phyloP scores from a whole-genome alignment of 2,888 invertebrate species.

The Aquatica leii region DNA sequence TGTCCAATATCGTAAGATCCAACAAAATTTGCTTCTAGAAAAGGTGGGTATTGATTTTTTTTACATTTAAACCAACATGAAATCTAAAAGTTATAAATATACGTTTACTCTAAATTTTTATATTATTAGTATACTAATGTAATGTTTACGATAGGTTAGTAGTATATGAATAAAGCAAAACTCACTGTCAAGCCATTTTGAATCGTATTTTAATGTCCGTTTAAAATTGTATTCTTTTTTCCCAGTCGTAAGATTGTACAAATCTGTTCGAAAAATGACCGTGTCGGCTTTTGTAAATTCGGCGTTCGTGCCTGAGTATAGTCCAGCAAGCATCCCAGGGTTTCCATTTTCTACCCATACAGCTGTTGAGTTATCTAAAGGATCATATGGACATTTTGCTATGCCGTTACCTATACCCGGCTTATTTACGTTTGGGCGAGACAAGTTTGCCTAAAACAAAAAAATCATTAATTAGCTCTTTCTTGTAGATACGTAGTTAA shows the following conservation, averaged over 20 bases:
- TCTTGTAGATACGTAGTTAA: too few species aligned
- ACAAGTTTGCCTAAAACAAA: conserved; percentile 81
- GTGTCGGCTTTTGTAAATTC: conserved; percentile 98
- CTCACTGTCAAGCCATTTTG: conserved; percentile 99
- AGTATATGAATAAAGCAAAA: conserved; percentile 49
- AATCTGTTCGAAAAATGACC: conserved; percentile 95
- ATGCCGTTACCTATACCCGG: conserved; percentile 93
- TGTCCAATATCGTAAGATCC: conserved; percentile 95
- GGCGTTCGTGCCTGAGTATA: conserved; percentile 97
- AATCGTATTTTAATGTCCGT: conserved; percentile 95
- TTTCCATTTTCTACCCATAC: conserved; percentile 96
- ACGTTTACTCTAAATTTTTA: too few species aligned
- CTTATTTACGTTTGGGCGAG: conserved; percentile 85
- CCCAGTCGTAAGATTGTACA: conserved; percentile 88
- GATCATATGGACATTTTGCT: conserved; percentile 97
- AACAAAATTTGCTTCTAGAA: conserved; percentile 97
- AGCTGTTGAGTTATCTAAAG: conserved; percentile 96
- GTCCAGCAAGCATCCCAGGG: conserved; percentile 88
- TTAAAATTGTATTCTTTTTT: conserved; percentile 89
- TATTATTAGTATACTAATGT: too few species aligned
- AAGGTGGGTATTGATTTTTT: not conserved
- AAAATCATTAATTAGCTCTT: not conserved
- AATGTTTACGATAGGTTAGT: too few species aligned
- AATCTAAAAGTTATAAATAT: too few species aligned
- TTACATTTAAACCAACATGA: too few species aligned